A percentile compares a stretch with the other conserved stretches of the same genome.
phyloP scores from a whole-genome alignment of 1,140 invertebrate species.

The Mya arenaria region DNA sequence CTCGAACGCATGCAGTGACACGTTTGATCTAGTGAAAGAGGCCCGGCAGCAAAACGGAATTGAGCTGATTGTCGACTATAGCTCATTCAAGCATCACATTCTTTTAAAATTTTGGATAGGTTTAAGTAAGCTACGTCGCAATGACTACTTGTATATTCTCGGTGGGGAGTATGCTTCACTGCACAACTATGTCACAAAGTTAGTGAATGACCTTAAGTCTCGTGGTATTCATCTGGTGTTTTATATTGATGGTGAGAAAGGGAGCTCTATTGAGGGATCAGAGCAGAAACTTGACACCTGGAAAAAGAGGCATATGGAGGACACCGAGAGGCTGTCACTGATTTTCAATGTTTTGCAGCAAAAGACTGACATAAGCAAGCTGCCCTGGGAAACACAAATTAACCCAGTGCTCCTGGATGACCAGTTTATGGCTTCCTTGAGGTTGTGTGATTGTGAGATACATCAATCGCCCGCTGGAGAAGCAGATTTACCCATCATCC shows the following conservation, averaged over 20 bases:
- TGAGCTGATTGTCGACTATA: slow-evolving; percentile 76
- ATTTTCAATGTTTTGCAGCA: slow-evolving; percentile 69
- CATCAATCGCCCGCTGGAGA: slow-evolving; percentile 69
- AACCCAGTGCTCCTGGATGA: slow-evolving; percentile 72
- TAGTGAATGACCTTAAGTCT: slow-evolving; percentile 68
- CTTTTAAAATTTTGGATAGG: slow-evolving; percentile 68
- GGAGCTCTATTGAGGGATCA: slow-evolving; percentile 62
- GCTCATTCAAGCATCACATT: slow-evolving; percentile 70
- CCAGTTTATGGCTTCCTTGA: slow-evolving; percentile 67
- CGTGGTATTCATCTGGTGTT: slow-evolving; percentile 73
- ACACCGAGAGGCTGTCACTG: slow-evolving; percentile 63
- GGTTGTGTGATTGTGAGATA: slow-evolving; percentile 70
- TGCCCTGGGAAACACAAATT: slow-evolving; percentile 59
- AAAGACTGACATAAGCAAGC: slow-evolving; percentile 50
- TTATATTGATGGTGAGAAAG: slow-evolving; percentile 73
- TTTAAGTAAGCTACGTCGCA: slow-evolving; percentile 58
- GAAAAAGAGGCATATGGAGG: slow-evolving; percentile 63
- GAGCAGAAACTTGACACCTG: slow-evolving; percentile 74
- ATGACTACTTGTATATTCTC: slow-evolving; percentile 68
- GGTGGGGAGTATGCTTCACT: slow-evolving; percentile 75
- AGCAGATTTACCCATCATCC: slow-evolving; percentile 74
- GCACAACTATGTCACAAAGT: slow-evolving; percentile 66
- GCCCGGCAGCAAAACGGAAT: slow-evolving; percentile 68
- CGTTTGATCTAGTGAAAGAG: slow-evolving; percentile 69
- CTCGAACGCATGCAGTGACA: slow-evolving; percentile 62